Conservation (phyloP, 2,888 invertebrate species). For the Pherbina coryleti region DNA sequence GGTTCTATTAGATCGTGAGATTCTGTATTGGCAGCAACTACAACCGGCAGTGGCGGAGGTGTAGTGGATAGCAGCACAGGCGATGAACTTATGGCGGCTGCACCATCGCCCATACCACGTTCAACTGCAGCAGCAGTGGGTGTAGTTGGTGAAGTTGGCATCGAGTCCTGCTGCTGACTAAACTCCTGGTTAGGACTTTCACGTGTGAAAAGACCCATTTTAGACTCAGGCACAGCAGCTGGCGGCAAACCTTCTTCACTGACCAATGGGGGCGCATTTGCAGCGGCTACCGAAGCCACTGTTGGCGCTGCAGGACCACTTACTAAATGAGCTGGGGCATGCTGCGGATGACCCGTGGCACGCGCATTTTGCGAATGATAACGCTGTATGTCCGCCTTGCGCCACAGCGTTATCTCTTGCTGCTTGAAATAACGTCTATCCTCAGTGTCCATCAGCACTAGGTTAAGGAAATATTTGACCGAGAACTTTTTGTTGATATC, state of each 20-base stretch:
- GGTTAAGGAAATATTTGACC: slow-evolving; percentile 96
- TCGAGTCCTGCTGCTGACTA: slow-evolving; percentile 60
- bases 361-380: slow-evolving; percentile 69
- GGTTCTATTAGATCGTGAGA: background rate
- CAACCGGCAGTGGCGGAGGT: slow-evolving; percentile 58
- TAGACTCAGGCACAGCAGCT: slow-evolving; percentile 56
- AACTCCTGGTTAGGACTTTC: slow-evolving; percentile 69
- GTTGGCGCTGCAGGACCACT: slow-evolving; percentile 62
- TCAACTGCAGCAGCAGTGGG: slow-evolving; percentile 50
- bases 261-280: slow-evolving; percentile 34
- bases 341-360: slow-evolving; percentile 71
- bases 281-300: slow-evolving; percentile 50
- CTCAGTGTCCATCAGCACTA: slow-evolving; percentile 99
- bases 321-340: slow-evolving; percentile 73
- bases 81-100: slow-evolving; percentile 62
- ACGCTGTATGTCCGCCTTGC: slow-evolving; percentile 91
- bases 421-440: slow-evolving; percentile 99
- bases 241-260: slow-evolving; percentile 33
- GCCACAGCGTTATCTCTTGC: slow-evolving; percentile 97
- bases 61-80: slow-evolving; percentile 62
- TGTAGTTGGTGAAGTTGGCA: slow-evolving; percentile 59
- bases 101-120: slow-evolving; percentile 67
- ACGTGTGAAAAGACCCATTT: slow-evolving; percentile 68
- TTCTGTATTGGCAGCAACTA: slow-evolving; percentile 24
- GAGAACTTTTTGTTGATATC: slow-evolving; percentile 99